phyloP scores from a whole-genome alignment of 1,140 invertebrate genomes.

The Berghia stephanieae region DNA sequence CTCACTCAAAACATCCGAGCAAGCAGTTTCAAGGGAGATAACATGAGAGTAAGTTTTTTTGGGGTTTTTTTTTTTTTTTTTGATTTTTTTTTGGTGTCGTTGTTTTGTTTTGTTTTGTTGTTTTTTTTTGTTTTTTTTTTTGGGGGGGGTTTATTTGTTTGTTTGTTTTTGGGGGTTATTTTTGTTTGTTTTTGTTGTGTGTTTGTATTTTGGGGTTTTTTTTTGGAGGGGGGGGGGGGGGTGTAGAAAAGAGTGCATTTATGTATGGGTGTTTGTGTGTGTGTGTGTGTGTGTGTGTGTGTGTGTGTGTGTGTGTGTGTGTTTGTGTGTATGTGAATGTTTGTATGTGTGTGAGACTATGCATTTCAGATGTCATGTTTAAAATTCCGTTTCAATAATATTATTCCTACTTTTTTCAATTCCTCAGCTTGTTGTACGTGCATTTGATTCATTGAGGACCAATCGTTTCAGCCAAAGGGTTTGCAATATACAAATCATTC shows the following conservation, averaged over 20 bases:
- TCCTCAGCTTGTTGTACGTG: slow-evolving; percentile 77
- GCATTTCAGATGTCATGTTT: too few relatives aligned
- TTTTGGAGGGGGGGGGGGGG: too few relatives aligned
- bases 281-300: neutral
- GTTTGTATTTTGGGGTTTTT: too few relatives aligned
- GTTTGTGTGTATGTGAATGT: too few relatives aligned
- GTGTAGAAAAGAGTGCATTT: neutral
- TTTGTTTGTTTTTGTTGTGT: too few relatives aligned
- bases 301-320: neutral
- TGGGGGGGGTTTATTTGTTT: neutral
- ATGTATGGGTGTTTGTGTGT: too few relatives aligned
- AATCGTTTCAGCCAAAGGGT: slow-evolving; percentile 82
- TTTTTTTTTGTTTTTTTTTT: neutral
- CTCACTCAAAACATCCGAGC: slow-evolving; percentile 19
- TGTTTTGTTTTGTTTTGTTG: too few relatives aligned
- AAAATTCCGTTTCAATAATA: too few relatives aligned
- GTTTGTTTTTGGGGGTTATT: neutral
- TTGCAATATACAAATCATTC: slow-evolving; percentile 83
- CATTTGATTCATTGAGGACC: slow-evolving; percentile 86
- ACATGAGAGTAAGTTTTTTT: too few relatives aligned
- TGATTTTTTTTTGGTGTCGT: too few relatives aligned
- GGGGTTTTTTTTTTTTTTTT: too few relatives aligned
- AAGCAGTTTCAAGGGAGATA: too few relatives aligned
- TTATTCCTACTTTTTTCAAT: neutral
- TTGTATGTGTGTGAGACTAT: neutral